A percentile compares a stretch with the other conserved stretches of the same genome.
Conservation (phyloP, 2,797 vertebrate genomes). For the Hemitrygon akajei region DNA sequence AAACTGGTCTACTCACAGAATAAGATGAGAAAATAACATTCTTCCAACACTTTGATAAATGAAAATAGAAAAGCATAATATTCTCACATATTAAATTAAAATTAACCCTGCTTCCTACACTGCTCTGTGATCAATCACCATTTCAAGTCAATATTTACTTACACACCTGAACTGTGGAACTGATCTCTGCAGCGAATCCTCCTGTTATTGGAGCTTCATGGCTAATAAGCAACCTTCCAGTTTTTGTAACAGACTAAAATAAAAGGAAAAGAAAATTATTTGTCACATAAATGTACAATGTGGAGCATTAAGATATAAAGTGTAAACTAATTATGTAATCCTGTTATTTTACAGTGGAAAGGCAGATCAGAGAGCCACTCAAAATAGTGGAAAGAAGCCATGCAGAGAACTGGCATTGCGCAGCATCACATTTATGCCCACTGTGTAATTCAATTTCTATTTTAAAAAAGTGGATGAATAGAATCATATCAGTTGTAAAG, state of each 20-base stretch:
- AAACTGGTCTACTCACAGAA: not conserved
- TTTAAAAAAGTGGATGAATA: too few species aligned
- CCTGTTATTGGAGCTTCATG: constrained; percentile 93
- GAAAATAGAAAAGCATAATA: not conserved
- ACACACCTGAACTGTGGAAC: constrained; percentile 87
- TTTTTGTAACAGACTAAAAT: constrained; percentile 86
- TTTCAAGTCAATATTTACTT: not conserved
- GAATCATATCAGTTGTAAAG: too few species aligned
- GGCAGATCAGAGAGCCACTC: too few species aligned
- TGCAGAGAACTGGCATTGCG: too few species aligned
- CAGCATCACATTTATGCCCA: too few species aligned
- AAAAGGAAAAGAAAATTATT: not conserved
- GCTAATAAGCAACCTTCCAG: constrained; percentile 85
- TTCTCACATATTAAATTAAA: not conserved
- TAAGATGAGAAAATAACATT: not conserved
- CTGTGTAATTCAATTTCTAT: too few species aligned
- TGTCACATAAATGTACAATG: not conserved
- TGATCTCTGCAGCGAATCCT: constrained; percentile 93
- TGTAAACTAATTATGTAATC: not conserved
- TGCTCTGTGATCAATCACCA: not conserved
- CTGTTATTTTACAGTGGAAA: too few species aligned
- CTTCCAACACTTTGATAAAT: not conserved
- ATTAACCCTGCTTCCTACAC: not conserved
- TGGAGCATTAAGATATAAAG: not conserved
- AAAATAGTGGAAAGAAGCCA: too few species aligned